Conservation (phyloP, 2,888 invertebrate species). For the Tryphoninae sp. region DNA sequence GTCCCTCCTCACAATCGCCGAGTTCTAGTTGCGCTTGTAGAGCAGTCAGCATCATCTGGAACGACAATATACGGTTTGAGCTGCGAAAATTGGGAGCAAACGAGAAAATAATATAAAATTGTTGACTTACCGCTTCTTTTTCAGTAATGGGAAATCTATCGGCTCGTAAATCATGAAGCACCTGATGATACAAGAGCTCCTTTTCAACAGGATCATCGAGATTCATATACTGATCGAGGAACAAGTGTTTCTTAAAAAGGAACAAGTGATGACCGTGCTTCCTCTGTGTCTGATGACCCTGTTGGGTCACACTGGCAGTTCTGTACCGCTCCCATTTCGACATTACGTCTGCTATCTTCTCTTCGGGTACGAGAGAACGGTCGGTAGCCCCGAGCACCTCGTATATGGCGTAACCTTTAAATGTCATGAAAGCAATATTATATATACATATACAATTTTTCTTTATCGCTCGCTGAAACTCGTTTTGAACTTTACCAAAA, state of each 20-base stretch:
- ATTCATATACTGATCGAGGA: slow-evolving; percentile 90
- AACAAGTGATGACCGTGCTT: slow-evolving; percentile 86
- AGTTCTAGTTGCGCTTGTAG: slow-evolving; percentile 96
- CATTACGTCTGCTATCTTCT: slow-evolving; percentile 96
- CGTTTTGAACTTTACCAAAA: background rate
- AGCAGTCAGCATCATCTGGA: slow-evolving; percentile 95
- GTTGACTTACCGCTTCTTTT: slow-evolving; percentile 92
- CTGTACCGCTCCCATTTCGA: slow-evolving; percentile 97
- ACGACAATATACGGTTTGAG: slow-evolving; percentile 43
- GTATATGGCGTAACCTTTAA: slow-evolving; percentile 93
- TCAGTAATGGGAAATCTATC: slow-evolving; percentile 96
- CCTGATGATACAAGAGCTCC: slow-evolving; percentile 96
- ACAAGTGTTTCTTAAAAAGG: slow-evolving; percentile 91
- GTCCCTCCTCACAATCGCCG: slow-evolving; percentile 89
- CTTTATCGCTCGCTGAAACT: background rate
- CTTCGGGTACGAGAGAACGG: slow-evolving; percentile 91
- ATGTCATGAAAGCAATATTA: slow-evolving; percentile 27
- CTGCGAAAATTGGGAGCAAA: no score
- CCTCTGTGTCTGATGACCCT: slow-evolving; percentile 79
- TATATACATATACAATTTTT: background rate
- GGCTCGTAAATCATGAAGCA: slow-evolving; percentile 93
- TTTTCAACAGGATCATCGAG: slow-evolving; percentile 94
- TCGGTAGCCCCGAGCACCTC: slow-evolving; percentile 95
- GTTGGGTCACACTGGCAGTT: slow-evolving; percentile 84
- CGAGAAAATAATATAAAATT: background rate